Percentiles rank a stretch among this genome's conserved stretches.
Evolutionary conservation across 2,113 vertebrate species (phyloP).

Genomic region (Ancistrus triradiatus): DNA sequence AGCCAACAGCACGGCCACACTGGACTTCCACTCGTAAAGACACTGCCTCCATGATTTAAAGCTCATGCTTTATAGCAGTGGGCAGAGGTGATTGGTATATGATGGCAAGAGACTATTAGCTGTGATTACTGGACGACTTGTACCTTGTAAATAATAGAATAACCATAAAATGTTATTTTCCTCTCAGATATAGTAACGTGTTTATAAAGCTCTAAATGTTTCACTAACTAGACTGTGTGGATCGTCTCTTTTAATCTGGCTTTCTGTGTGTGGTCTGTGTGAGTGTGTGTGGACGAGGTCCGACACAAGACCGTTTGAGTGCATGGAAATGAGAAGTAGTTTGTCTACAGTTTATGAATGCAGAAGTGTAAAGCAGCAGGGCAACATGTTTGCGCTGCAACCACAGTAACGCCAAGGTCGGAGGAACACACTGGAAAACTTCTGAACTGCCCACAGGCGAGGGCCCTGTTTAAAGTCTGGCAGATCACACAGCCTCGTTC

Average conservation of each 20-base stretch:
- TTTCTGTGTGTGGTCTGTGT: constrained; percentile 44
- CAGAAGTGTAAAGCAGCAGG: constrained; percentile 15
- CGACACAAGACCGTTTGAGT: constrained; percentile 18
- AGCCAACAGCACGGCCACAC: constrained; percentile 7
- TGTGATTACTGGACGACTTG: too few relatives aligned
- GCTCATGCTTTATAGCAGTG: neutral
- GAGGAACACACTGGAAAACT: constrained; percentile 41
- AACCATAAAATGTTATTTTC: too few relatives aligned
- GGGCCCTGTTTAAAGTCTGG: constrained; percentile 38
- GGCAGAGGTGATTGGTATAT: neutral
- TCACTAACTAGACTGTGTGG: too few relatives aligned
- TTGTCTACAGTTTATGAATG: constrained; percentile 25
- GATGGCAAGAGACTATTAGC: too few relatives aligned
- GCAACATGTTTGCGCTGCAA: constrained; percentile 37
- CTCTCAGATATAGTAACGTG: too few relatives aligned
- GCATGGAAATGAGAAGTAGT: constrained; percentile 23
- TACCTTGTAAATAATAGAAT: too few relatives aligned
- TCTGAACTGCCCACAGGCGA: constrained; percentile 45
- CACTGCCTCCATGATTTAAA: constrained; percentile 8
- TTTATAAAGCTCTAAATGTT: too few relatives aligned
- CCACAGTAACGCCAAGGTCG: constrained; percentile 39
- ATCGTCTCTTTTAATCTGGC: too few relatives aligned
- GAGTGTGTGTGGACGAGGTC: neutral
- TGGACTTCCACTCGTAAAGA: neutral
- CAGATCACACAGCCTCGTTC: constrained; percentile 42